phyloP scores from a whole-genome alignment of 2,888 invertebrate genomes.

The Cephus pygmeus region DNA sequence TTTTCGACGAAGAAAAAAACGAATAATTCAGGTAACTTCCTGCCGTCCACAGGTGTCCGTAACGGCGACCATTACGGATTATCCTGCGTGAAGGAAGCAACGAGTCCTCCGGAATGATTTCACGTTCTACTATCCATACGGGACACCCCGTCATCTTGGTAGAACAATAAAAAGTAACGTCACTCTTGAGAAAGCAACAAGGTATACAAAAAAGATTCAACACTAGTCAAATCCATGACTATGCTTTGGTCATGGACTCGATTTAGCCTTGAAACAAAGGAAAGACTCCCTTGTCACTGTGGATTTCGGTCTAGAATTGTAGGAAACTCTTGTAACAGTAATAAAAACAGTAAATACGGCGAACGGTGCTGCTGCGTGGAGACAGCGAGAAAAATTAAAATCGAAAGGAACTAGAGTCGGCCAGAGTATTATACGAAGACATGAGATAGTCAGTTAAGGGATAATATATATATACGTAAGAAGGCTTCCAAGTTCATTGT shows the following conservation, averaged over 20 bases:
- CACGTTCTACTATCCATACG: neutral
- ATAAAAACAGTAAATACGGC: neutral
- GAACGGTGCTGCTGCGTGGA: neutral
- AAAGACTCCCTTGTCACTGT: neutral
- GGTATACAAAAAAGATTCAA: neutral
- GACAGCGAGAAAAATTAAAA: conserved; percentile 1
- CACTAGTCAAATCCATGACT: neutral
- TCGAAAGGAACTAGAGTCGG: conserved; percentile 33
- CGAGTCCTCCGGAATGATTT: neutral
- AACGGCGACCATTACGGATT: neutral
- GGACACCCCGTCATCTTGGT: neutral
- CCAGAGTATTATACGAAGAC: neutral
- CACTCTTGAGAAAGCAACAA: neutral
- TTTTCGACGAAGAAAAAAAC: neutral
- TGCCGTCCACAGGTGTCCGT: neutral
- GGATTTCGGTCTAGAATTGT: neutral
- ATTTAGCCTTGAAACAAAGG: neutral
- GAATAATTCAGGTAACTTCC: neutral
- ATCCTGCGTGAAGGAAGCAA: neutral
- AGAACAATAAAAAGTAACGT: neutral
- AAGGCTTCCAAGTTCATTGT: conserved; percentile 47
- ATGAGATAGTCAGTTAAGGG: neutral
- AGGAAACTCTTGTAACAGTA: neutral
- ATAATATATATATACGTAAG: neutral
- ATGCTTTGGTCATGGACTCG: neutral